These are phyloP conservation scores for Pteropus alecto DNA, from an alignment of 2,113 vertebrate species.

Conservation along the genomic window DNA sequence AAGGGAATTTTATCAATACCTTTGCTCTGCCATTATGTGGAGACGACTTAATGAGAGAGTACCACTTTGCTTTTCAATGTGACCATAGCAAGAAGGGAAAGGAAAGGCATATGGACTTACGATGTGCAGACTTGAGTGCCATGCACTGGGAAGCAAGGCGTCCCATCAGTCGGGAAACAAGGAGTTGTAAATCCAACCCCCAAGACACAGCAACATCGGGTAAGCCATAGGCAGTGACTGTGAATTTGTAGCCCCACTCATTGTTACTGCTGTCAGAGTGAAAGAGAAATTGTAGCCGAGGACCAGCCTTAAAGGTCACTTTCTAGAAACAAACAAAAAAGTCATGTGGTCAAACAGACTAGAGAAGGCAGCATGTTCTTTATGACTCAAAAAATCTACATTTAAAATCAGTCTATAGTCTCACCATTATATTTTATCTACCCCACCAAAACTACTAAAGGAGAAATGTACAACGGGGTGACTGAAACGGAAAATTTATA, in stretches of 20 bases:
- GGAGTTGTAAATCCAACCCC: slow-evolving; percentile 96
- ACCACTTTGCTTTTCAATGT: neutral
- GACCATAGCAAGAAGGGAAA: neutral
- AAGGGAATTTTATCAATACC: neutral
- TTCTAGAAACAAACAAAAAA: slow-evolving; percentile 88
- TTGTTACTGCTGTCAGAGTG: slow-evolving; percentile 98
- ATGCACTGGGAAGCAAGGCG: slow-evolving; percentile 94
- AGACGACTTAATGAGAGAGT: neutral
- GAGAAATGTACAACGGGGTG: neutral
- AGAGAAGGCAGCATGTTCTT: slow-evolving; percentile 19
- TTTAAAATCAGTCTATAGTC: neutral
- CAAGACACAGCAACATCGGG: slow-evolving; percentile 95
- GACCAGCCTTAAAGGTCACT: slow-evolving; percentile 96
- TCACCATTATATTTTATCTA: neutral
- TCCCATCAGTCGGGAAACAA: slow-evolving; percentile 94
- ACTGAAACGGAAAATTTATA: neutral
- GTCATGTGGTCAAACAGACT: slow-evolving; percentile 73
- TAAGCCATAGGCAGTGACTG: slow-evolving; percentile 92
- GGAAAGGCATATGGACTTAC: slow-evolving; percentile 55
- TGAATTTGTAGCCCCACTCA: slow-evolving; percentile 99
- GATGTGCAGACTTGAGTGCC: slow-evolving; percentile 86
- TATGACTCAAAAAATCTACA: neutral
- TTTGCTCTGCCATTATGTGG: neutral
- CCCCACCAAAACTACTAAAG: neutral
- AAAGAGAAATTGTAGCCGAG: slow-evolving; percentile 98